Conservation (phyloP, 2,888 invertebrate species). For the Cylindroiulus punctatus region DNA sequence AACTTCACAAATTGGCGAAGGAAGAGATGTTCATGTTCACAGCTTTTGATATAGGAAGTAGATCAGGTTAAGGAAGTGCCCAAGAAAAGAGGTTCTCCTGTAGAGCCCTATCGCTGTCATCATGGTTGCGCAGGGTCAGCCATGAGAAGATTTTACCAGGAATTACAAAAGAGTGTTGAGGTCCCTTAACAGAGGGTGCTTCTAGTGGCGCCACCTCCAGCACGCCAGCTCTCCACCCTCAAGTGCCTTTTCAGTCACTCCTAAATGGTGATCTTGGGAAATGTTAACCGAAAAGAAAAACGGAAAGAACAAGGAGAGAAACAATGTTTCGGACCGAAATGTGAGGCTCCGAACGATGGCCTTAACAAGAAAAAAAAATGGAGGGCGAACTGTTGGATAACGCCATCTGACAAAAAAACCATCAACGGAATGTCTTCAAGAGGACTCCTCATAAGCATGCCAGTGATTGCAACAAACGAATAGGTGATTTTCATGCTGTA, state of each 20-base stretch:
- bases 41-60: not conserved
- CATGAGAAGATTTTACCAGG: not conserved
- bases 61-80: not conserved
- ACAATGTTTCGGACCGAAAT: not conserved
- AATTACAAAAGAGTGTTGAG: constrained; percentile 24
- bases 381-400: not conserved
- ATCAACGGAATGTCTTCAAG: no score
- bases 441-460: no score
- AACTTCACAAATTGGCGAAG: not conserved
- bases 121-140: not conserved
- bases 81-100: not conserved
- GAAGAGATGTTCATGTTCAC: not conserved
- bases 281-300: constrained; percentile 30
- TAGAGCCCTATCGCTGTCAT: not conserved
- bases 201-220: constrained; percentile 34
- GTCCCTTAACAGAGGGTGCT: not conserved
- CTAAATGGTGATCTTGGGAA: constrained; percentile 29
- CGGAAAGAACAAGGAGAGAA: constrained; percentile 31
- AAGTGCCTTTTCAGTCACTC: constrained; percentile 9
- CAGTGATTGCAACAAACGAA: no score
- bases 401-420: no score
- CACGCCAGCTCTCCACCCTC: constrained; percentile 22
- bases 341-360: not conserved
- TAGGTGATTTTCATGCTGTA: no score
- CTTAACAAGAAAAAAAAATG: constrained; percentile 1